Base-by-base conservation (phyloP, 2,797 vertebrate species). In the Protosalanx chinensis region DNA sequence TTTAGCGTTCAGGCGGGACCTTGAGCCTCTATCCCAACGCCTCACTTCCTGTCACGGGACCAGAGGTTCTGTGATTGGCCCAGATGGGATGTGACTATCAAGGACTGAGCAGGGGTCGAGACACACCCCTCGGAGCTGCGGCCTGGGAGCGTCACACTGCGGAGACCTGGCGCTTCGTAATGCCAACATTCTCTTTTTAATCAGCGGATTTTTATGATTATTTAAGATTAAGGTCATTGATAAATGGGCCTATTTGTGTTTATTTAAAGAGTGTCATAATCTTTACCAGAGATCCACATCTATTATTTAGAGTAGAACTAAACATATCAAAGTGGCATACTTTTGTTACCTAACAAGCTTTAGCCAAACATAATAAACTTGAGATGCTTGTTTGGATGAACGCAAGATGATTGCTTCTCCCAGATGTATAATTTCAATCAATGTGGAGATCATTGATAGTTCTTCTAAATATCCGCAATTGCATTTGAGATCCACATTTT, bases 401-500 rank as follows among this genome's bases (percentile, higher is more conserved):
- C 5, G 51, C 18, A 56, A 16, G 51, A 56, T 56, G 15, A 56
- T n/a, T 56, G 51, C 51, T 6, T 16, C 6, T 56, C 51, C 18
- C 51, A 56, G 51, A 56, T 56, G 51, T 56, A 60, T 27, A 10
- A 60, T 27, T 60, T 29, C 58, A 23, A 60, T 29, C 58, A 60
- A 60, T 23, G 58, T 60, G 27, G 20, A 23, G 58, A 60, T n/a
- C 56, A n/a, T n/a, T 23, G 56, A 23, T 58, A 8, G 16, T 79
- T 76, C 76, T 74, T 71, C 64, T 79, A 72, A 80, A 77, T 68
- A 76, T 82, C 67, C 80, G 77, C 80, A 80, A 77, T 72, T 79
- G 73, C 76, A 79, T 73, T 77, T 82, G 75, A 64, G 80, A 76
- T 77, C 75, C 75, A 74, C 70, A 76, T 66, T 75, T 78, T 79